phyloP scores from a whole-genome alignment of 2,797 vertebrate genomes.

The Galagoides demidoff region DNA sequence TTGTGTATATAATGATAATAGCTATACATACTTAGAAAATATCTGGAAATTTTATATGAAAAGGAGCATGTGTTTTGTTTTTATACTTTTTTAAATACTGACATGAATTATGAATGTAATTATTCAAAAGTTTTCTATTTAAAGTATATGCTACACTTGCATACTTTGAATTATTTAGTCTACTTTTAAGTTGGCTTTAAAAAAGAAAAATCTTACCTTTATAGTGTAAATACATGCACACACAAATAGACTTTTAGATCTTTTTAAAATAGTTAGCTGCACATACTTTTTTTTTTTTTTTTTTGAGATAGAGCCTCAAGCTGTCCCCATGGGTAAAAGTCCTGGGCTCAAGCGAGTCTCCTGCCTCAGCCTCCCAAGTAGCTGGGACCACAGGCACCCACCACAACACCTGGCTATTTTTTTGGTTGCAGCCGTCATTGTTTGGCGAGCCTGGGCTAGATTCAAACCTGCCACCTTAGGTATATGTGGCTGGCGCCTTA shows the following conservation, averaged over 20 bases:
- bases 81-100: not conserved
- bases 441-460: too few species aligned
- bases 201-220: not conserved
- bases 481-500: too few species aligned
- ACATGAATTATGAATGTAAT: constrained; percentile 24
- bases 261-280: not conserved
- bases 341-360: too few species aligned
- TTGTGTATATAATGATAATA: not conserved
- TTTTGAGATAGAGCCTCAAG: too few species aligned
- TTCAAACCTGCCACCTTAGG: too few species aligned
- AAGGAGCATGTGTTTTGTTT: not conserved
- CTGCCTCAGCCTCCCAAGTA: too few species aligned
- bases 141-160: not conserved
- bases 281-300: not conserved
- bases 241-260: not conserved
- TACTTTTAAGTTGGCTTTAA: not conserved
- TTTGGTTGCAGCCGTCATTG: too few species aligned
- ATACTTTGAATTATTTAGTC: not conserved
- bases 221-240: not conserved
- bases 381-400: too few species aligned
- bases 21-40: not conserved
- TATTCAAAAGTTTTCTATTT: not conserved
- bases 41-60: not conserved
- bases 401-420: too few species aligned
- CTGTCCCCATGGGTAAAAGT: too few species aligned